Evolutionary conservation across 2,797 vertebrate species (phyloP).

Genomic region (Austrolebias charrua): DNA sequence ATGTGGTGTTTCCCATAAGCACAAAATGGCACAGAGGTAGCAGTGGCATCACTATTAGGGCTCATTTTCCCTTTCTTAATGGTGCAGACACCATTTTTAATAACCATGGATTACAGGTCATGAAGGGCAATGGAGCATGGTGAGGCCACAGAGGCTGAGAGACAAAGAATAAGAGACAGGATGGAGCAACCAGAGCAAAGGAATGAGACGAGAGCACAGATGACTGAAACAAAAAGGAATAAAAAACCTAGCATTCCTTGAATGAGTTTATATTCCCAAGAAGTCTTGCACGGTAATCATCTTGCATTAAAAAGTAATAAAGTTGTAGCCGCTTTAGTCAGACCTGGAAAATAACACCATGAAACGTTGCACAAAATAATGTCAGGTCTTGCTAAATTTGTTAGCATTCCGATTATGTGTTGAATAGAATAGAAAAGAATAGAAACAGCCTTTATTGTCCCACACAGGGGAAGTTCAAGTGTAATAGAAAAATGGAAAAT

Average conservation of each 20-base stretch:
- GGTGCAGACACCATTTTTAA: constrained; percentile 77
- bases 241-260: neutral
- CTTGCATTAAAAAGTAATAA: too few species aligned
- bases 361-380: too few species aligned
- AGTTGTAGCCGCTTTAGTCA: too few species aligned
- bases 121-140: constrained; percentile 70
- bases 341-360: too few species aligned
- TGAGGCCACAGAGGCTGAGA: constrained; percentile 39
- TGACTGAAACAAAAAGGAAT: neutral
- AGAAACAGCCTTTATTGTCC: too few species aligned
- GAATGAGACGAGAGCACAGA: constrained; percentile 18
- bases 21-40: constrained; percentile 65
- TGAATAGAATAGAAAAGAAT: too few species aligned
- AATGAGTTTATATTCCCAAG: too few species aligned
- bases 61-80: constrained; percentile 74
- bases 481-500: too few species aligned
- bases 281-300: too few species aligned
- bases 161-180: constrained; percentile 26
- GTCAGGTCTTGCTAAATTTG: too few species aligned
- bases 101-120: constrained; percentile 78
- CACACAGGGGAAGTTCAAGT: too few species aligned
- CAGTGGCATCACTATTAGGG: constrained; percentile 59
- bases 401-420: too few species aligned
- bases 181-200: constrained; percentile 14
- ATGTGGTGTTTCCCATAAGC: constrained; percentile 71